A percentile compares a stretch with the other conserved stretches of the same genome.
These are phyloP conservation scores for Halichoeres trimaculatus DNA, from an alignment of 2,113 vertebrate genomes.

Conservation along the genomic window DNA sequence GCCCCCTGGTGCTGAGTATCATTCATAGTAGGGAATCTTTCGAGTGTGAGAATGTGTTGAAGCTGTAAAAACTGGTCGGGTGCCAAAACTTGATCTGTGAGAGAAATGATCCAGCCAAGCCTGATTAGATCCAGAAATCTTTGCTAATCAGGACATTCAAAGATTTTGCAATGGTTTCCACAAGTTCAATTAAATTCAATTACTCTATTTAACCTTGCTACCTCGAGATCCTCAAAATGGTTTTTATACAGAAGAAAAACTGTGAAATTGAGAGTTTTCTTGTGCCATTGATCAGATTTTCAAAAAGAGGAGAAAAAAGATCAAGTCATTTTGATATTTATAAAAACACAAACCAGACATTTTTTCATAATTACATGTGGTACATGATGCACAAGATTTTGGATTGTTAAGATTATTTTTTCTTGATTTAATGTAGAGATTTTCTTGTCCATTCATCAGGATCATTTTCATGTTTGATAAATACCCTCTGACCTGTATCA, in stretches of 20 bases:
- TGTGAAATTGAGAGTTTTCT: conserved; percentile 10
- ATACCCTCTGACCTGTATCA: conserved; percentile 8
- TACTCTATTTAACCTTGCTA: conserved; percentile 13
- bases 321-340: no score
- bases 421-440: background rate
- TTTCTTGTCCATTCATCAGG: background rate
- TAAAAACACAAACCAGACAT: no score
- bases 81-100: conserved; percentile 37
- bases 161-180: conserved; percentile 23
- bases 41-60: conserved; percentile 22
- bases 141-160: conserved; percentile 35
- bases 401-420: background rate
- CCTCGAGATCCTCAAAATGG: conserved; percentile 2
- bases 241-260: background rate
- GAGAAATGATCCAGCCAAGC: conserved; percentile 35
- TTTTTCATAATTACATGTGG: no score
- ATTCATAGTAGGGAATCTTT: conserved; percentile 4
- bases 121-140: conserved; percentile 34
- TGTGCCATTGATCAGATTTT: background rate
- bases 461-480: background rate
- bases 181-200: conserved; percentile 33
- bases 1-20: conserved; percentile 59
- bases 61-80: conserved; percentile 39
- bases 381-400: background rate
- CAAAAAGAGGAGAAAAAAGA: no score